phyloP scores from a whole-genome alignment of 1,140 invertebrate genomes.

The Drosophila elegans region DNA sequence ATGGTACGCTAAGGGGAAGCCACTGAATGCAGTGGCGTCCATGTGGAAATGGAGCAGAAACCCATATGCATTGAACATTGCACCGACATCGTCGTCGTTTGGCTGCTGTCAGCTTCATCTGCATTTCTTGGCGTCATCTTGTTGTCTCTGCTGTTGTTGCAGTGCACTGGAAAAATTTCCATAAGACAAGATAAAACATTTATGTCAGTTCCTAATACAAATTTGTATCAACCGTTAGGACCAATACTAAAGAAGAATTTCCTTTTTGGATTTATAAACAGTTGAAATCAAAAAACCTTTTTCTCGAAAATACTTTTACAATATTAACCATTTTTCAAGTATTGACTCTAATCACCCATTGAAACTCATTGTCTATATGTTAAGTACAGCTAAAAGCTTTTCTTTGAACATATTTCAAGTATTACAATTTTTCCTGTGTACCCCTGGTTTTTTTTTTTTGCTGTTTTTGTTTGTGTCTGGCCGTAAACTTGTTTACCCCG shows the following conservation, averaged over 20 bases:
- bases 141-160: constrained; percentile 11
- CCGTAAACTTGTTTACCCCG: constrained; percentile 72
- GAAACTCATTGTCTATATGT: too few species aligned
- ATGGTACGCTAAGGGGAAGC: not conserved
- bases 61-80: constrained; percentile 67
- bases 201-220: too few species aligned
- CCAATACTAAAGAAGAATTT: too few species aligned
- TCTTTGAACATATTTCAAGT: not conserved
- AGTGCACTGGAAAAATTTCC: constrained; percentile 5
- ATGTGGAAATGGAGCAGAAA: constrained; percentile 76
- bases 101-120: constrained; percentile 76
- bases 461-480: constrained; percentile 49
- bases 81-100: constrained; percentile 30
- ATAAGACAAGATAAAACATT: too few species aligned
- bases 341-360: too few species aligned
- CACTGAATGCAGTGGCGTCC: constrained; percentile 37
- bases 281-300: too few species aligned
- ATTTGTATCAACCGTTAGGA: too few species aligned
- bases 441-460: not conserved
- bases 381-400: too few species aligned
- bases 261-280: too few species aligned
- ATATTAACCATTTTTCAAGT: too few species aligned
- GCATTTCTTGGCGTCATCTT: constrained; percentile 75
- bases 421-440: not conserved
- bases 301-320: too few species aligned